Base-by-base conservation (phyloP, 1,140 invertebrate species). In the Lanistes nyassanus region DNA sequence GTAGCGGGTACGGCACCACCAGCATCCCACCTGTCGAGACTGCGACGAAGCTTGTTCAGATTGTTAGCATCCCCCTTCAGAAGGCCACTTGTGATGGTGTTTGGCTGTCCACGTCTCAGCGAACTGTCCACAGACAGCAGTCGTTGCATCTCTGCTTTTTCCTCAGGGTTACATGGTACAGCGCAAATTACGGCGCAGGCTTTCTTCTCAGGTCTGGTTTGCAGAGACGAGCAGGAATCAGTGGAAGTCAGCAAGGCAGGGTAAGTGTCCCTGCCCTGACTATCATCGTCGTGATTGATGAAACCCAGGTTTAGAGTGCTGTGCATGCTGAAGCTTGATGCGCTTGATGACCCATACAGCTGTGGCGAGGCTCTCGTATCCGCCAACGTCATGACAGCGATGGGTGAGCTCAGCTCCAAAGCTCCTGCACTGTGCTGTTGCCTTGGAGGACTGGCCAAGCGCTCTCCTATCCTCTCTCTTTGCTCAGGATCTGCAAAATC, bases 1-100 rank as follows among this genome's bases (percentile, higher is more conserved):
- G 68, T 64, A 29, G 83, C 60, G 7, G 84, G 80, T 5, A 80
- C 67, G 34, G 81, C 82, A 5, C 70, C 76, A 68, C 81, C 74
- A 53, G 83, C 84, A 23, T 82, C 80, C 23, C 79, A 80, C 76
- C 80, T 86, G 64, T 84, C 82, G 76, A 85, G 80, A 74, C 81
- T 86, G 64, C 79, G 51, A 19, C 81, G 39, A 37, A 83, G 74
- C 60, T 84, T 83, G 21, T 72, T 67, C 26, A 83, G 74, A 71
- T 81, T 77, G 51, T 74, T 72, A 42, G 78, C 72, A 60, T 84
- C 76, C 23, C 81, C 82, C 34, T 81, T 80, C 34, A 82, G 70
- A 64, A 86, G 72, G 31, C 86, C 85, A 76, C 80, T 83, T 53
- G 80, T 79, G n/a, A 85, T 70, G 11, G 84, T 83, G 74, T 86